Evolutionary conservation across 2,113 vertebrate genomes (phyloP).

Genomic region (Sula dactylatra): DNA sequence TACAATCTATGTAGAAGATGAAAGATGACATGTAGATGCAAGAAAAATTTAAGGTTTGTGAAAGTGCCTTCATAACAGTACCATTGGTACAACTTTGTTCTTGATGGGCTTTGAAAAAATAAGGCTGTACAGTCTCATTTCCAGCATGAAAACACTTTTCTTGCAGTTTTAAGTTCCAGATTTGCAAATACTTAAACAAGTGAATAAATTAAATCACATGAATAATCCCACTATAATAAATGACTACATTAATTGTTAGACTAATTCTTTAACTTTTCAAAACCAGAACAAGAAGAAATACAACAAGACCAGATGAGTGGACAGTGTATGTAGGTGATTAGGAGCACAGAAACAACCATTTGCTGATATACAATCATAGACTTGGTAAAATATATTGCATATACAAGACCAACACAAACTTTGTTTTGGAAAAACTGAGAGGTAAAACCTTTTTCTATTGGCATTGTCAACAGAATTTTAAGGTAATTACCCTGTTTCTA

Average conservation of each 20-base stretch:
- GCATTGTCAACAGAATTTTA: background rate
- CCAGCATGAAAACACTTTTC: background rate
- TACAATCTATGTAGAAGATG: background rate
- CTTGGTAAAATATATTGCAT: background rate
- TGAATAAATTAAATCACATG: background rate
- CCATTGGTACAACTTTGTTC: background rate
- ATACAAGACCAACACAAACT: background rate
- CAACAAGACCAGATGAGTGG: background rate
- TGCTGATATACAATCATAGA: background rate
- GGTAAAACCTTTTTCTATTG: background rate
- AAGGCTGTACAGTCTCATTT: background rate
- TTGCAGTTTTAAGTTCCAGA: background rate
- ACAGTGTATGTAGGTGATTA: background rate
- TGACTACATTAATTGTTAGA: background rate
- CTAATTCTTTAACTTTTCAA: background rate
- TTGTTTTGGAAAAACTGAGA: background rate
- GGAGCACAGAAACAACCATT: background rate
- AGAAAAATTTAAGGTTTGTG: background rate
- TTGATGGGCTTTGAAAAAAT: background rate
- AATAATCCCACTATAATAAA: background rate
- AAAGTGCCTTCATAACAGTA: background rate
- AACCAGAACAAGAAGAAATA: background rate
- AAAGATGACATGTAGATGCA: background rate
- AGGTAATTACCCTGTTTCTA: background rate
- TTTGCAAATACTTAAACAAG: background rate